Evolutionary conservation across 2,888 invertebrate species (phyloP).

Genomic region (Halocaridina rubra): DNA sequence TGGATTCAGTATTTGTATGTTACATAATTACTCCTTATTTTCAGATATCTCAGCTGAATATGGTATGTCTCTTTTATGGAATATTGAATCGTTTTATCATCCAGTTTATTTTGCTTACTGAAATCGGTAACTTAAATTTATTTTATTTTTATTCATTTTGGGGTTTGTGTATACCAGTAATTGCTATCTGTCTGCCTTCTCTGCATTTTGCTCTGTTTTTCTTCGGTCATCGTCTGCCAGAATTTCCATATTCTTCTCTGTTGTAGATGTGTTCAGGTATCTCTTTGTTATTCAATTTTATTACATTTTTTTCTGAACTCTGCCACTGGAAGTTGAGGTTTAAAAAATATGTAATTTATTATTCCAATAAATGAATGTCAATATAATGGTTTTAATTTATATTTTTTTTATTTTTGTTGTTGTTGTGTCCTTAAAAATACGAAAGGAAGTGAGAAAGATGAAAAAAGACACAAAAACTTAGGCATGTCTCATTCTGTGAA

Average conservation of each 20-base stretch:
- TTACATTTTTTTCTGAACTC: conserved; percentile 43
- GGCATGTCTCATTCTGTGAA: neutral
- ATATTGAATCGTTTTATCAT: conserved; percentile 16
- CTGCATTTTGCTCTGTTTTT: neutral
- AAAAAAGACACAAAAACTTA: neutral
- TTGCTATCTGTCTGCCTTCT: conserved; percentile 13
- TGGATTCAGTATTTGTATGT: no score
- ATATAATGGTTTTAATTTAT: neutral
- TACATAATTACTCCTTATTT: neutral
- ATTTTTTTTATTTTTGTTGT: neutral
- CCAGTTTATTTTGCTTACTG: neutral
- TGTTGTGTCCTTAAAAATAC: neutral
- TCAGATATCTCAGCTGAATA: neutral
- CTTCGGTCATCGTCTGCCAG: neutral
- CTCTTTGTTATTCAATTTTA: conserved; percentile 37
- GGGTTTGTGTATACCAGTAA: no score
- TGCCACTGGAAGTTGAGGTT: conserved; percentile 33
- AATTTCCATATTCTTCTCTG: neutral
- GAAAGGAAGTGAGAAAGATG: neutral
- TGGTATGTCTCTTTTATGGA: neutral
- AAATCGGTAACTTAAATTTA: no score
- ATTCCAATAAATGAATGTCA: conserved; percentile 59
- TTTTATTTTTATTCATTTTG: no score
- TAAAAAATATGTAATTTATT: conserved; percentile 52
- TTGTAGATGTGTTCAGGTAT: neutral